Evolutionary conservation across 1,140 invertebrate genomes (phyloP).

Genomic region (Drosophila novamexicana): DNA sequence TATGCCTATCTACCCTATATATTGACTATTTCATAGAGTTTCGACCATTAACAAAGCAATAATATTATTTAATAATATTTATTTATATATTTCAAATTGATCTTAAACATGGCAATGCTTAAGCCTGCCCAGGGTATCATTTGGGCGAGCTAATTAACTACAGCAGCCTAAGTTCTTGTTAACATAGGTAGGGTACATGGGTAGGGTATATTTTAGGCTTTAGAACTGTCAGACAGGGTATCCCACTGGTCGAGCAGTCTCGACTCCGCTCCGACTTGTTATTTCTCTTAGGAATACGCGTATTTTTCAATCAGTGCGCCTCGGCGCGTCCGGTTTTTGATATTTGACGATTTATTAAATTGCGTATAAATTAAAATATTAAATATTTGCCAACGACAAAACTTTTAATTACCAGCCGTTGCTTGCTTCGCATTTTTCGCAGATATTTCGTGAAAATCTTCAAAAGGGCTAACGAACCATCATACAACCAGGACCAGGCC

Average conservation of each 20-base stretch:
- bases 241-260: neutral
- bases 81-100: no score
- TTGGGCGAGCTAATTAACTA: neutral
- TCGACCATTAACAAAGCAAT: no score
- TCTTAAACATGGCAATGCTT: no score
- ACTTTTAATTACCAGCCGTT: conserved; percentile 71
- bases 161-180: no score
- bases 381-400: conserved; percentile 72
- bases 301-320: conserved; percentile 66
- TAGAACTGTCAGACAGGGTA: neutral
- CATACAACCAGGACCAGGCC: neutral
- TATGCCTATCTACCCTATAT: no score
- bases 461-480: conserved; percentile 62
- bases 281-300: neutral
- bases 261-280: neutral
- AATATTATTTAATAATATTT: no score
- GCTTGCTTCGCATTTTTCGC: conserved; percentile 48
- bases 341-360: conserved; percentile 77
- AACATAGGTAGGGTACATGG: no score
- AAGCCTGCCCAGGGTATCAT: neutral
- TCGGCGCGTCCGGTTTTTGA: conserved; percentile 38
- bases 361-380: conserved; percentile 83
- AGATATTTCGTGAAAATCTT: conserved; percentile 43
- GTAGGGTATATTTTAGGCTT: no score
- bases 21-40: no score